Base-by-base conservation (phyloP, 2,888 invertebrate species). In the Caenorhabditis macrosperma region DNA sequence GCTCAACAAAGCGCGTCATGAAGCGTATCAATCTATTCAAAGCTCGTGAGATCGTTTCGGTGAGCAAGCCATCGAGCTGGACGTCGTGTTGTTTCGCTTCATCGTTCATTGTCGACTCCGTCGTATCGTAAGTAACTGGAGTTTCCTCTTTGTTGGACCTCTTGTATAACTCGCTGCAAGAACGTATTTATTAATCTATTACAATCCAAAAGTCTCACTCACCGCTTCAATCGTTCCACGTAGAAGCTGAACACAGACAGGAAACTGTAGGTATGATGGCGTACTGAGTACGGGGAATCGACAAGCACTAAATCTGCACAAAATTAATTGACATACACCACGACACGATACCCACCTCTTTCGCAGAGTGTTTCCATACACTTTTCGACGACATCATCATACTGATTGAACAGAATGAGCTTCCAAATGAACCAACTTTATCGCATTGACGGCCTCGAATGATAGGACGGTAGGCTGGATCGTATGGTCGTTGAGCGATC, bases 391-490 rank as follows among this genome's bases (percentile, higher is more conserved):
- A 80, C 80, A 5, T 69, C 60, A 10, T 80, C 80, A 38, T 55
- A 64, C 33, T 76, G 61, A 46, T 80, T 80, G 55, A 80, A 80
- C 20, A 80, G 57, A 60, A 76, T 71, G 20, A 80, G 24, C 30
- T 80, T 80, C 80, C 80, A 80, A 1, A 76, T 41, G 41, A 66
- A 75, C 7, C 93, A 15, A 93, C 92, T 85, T 91, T 92, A 3
- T 92, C 92, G 86, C 87, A 89, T 5, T 44, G 59, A 20, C 64
- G 33, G 12, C 52, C 50, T 15, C 77, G 77, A 24, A 41, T 60
- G 1, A 84, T 61, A 24, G 90, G 88, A 28, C 74, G 61, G 35
- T 79, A 79, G 0, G 57, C 46, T 0, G 75, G 69, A 54, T 79
- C 79, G 24, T 57, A 75, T 5, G 24, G 20, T 12, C 59, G 38